These are phyloP conservation scores for Megalopta genalis DNA, from an alignment of 1,140 invertebrate species.

Conservation along the genomic window DNA sequence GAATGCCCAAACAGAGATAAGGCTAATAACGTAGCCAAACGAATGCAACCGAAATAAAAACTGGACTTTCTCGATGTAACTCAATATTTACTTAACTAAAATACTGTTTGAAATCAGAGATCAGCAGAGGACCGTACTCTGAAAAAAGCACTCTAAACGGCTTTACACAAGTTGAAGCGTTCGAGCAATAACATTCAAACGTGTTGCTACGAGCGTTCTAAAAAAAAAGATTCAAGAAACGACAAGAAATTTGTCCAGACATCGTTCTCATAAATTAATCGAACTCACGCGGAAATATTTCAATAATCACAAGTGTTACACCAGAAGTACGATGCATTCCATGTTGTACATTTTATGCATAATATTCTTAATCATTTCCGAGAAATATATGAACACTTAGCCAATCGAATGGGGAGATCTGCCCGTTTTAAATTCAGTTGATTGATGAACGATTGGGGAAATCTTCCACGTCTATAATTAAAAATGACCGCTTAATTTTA, in stretches of 20 bases:
- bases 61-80: not conserved
- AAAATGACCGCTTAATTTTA: no score
- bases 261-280: no score
- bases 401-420: no score
- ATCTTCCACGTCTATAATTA: no score
- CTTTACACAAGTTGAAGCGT: not conserved
- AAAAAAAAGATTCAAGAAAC: not conserved
- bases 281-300: no score
- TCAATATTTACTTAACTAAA: slow-evolving; percentile 6
- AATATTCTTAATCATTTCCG: no score
- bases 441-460: no score
- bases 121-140: not conserved
- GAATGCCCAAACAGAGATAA: not conserved
- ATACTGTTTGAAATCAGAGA: slow-evolving; percentile 7
- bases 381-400: no score
- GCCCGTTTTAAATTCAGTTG: no score
- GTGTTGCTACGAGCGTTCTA: not conserved
- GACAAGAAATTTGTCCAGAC: not conserved
- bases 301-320: no score
- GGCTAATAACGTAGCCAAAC: not conserved
- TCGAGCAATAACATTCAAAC: slow-evolving; percentile 23
- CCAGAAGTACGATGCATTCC: no score
- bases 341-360: no score
- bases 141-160: slow-evolving; percentile 8
- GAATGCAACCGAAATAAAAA: not conserved